Evolutionary conservation across 2,113 vertebrate genomes (phyloP), one percentile per base, ranked within the genome.

Genomic region (Dascyllus trimaculatus): DNA sequence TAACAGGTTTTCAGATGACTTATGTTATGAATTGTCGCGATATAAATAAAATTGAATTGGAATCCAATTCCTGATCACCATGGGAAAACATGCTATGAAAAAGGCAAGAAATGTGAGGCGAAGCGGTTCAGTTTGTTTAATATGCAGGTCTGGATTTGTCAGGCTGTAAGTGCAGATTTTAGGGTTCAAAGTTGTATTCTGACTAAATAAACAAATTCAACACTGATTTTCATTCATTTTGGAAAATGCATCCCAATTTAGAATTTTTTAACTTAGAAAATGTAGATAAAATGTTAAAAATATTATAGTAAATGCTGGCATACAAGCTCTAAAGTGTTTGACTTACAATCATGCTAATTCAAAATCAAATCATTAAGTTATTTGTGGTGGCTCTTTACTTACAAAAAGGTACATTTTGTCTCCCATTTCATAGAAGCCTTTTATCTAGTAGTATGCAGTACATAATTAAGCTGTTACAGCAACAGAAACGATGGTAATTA

Each of bases 401-500:
- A 58, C 24, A 75, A n/a, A 81, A 62, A 71, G n/a, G 38, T 52
- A 60, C 46, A 80, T 78, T 88, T 58, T 61, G 64, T 71, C 86
- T 75, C 64, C 52, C 35, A 35, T 84, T 54, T 74, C 63, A 84
- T 38, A 56, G 68, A 74, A 75, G 52, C 52, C 67, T 89, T 85
- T 86, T 71, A 89, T 82, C 74, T 80, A 46, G 58, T 24, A 75
- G 66, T 70, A 70, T 80, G 67, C 60, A 82, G 80, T 53, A 78
- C 64, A 78, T 86, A 83, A 91, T 92, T 87, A 89, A 69, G 67
- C 62, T 78, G 74, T 71, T 88, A 32, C 22, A 86, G 69, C 64
- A 75, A 84, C 67, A 84, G 62, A 85, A 75, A 84, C 43, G 1
- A 73, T 71, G 67, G 78, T 86, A 86, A 90, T 89, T 91, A 88